Evolutionary conservation across 2,888 invertebrate species (phyloP), one percentile per base, ranked within the genome.

Genomic region (Thecophora atra): DNA sequence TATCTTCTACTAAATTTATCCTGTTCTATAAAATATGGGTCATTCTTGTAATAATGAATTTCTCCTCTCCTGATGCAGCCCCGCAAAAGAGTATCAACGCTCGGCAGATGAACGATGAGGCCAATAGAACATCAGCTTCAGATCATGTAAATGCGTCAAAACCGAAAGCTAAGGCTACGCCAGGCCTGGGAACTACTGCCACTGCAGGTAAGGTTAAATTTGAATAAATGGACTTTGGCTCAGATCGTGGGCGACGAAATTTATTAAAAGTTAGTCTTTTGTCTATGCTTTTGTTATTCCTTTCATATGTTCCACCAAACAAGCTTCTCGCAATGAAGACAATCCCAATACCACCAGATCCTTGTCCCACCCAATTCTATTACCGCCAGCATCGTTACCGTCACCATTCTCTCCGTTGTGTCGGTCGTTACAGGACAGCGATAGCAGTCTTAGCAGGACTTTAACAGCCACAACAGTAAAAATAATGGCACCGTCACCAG

Each of bases 231-330:
- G 54, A 21, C 56, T 30, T 70, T 52, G 13, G 21, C 3, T 19
- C 47, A 62, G 63, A 60, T 65, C 28, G 56, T 56, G 54, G 60
- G 56, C 56, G 15, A 24, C 19, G 15, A 11, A 4, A 54, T 44
- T 73, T 72, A 62, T 60, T 65, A 54, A 79, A 80, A 76, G 56
- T 77, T 78, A 81, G 81, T 82, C 77, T 82, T 82, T 79, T 82
- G 80, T 75, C 77, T 81, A 74, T 81, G 80, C 80, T 82, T 82
- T 73, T 82, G 82, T 80, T 80, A 80, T 76, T 82, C 80, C 76
- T 79, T 82, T 78, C 80, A 80, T 76, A 77, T 82, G 76, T 80
- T 82, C 73, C 80, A 79, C 80, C 73, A 78, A 77, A 78, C 77
- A 71, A 81, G 81, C 56, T 69, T 56, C 69, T 42, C 15, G 44